Conservation (phyloP, 2,113 vertebrate genomes). For the Gobio gobio region DNA sequence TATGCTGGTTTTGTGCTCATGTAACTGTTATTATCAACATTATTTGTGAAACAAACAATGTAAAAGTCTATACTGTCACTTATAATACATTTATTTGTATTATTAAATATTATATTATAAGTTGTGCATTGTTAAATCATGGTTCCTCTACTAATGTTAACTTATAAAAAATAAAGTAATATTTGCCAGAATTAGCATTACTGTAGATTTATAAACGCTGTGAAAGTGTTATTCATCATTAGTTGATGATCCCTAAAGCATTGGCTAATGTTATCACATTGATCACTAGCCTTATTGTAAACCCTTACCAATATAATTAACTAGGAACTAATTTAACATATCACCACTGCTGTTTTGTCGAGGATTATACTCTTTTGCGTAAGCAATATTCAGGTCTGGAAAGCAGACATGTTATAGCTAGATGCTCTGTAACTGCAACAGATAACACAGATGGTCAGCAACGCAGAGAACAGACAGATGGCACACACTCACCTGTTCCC, state of each 20-base stretch:
- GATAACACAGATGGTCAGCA: constrained; percentile 2
- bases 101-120: too few relatives aligned
- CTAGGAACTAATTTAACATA: neutral
- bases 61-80: too few relatives aligned
- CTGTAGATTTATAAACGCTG: neutral
- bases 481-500: constrained; percentile 60
- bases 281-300: neutral
- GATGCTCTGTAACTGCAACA: neutral
- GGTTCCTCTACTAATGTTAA: neutral
- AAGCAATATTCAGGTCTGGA: neutral
- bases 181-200: neutral
- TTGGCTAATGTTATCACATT: neutral
- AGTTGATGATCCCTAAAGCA: neutral
- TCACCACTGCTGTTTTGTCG: neutral
- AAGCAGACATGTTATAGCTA: neutral
- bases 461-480: neutral
- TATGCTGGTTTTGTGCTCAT: too few relatives aligned
- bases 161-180: neutral
- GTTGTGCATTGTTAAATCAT: neutral
- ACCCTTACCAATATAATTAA: neutral
- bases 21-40: too few relatives aligned
- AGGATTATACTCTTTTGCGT: neutral
- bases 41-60: too few relatives aligned
- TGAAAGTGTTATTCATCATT: neutral
- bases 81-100: too few relatives aligned